A percentile compares a stretch with the other conserved stretches of the same genome.
Conservation (phyloP, 2,888 invertebrate species). For the Tridacna crocea region DNA sequence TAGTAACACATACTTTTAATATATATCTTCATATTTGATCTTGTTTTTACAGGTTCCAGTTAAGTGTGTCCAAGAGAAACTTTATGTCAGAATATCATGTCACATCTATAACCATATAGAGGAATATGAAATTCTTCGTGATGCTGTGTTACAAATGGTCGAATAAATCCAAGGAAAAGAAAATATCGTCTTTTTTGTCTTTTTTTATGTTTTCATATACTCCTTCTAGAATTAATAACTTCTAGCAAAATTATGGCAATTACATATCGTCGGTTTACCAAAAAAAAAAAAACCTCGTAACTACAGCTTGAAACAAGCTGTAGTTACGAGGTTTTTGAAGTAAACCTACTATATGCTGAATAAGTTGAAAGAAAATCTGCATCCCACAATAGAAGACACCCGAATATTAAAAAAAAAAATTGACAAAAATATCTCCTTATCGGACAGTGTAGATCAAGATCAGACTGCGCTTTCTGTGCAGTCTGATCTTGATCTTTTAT, state of each 20-base stretch:
- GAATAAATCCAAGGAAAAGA: neutral
- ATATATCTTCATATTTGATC: neutral
- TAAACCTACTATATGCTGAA: too few relatives aligned
- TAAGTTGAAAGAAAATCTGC: too few relatives aligned
- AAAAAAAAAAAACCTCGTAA: too few relatives aligned
- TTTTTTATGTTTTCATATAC: neutral
- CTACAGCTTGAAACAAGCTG: too few relatives aligned
- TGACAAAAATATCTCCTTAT: neutral
- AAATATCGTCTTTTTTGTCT: neutral
- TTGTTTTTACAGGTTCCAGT: slow-evolving; percentile 78
- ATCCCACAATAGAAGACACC: too few relatives aligned
- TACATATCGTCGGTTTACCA: too few relatives aligned
- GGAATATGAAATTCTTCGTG: slow-evolving; percentile 75
- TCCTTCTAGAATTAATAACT: neutral
- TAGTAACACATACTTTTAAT: too few relatives aligned
- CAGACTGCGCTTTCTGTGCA: too few relatives aligned
- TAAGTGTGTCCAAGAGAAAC: slow-evolving; percentile 74
- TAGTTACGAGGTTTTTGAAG: too few relatives aligned
- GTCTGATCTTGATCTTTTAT: too few relatives aligned
- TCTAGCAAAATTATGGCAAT: neutral
- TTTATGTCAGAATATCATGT: slow-evolving; percentile 81
- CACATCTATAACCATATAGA: slow-evolving; percentile 78
- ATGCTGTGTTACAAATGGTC: slow-evolving; percentile 70
- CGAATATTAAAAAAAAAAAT: too few relatives aligned
- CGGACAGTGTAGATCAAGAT: too few relatives aligned